Evolutionary conservation across 1,140 invertebrate species (phyloP).

Genomic region (Globodera ellingtonae): DNA sequence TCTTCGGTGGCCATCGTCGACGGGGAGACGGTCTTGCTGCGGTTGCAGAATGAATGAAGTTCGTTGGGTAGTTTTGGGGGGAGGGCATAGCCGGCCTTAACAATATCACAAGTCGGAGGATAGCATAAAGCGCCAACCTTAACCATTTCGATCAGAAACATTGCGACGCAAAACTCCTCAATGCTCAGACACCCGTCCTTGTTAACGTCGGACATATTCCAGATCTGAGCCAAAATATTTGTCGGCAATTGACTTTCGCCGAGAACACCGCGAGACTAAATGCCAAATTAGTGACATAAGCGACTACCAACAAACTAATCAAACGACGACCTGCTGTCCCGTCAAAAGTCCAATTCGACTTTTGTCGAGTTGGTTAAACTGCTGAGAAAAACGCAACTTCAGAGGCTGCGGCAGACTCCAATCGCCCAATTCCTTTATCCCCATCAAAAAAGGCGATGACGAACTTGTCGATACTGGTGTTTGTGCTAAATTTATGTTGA

Average conservation of each 20-base stretch:
- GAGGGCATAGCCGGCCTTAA: slow-evolving; percentile 55
- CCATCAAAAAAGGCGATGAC: slow-evolving; percentile 39
- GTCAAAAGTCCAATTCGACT: slow-evolving; percentile 65
- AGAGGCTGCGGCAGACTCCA: slow-evolving; percentile 72
- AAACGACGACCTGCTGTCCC: slow-evolving; percentile 76
- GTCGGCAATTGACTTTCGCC: slow-evolving; percentile 90
- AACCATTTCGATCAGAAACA: slow-evolving; percentile 63
- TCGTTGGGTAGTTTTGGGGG: slow-evolving; percentile 56
- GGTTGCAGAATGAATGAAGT: slow-evolving; percentile 42
- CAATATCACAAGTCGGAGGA: background rate
- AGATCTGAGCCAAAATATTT: slow-evolving; percentile 85
- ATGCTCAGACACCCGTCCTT: slow-evolving; percentile 63
- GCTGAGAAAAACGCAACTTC: slow-evolving; percentile 89
- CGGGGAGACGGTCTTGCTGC: slow-evolving; percentile 51
- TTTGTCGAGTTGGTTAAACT: slow-evolving; percentile 76
- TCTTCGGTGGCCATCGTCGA: slow-evolving; percentile 12
- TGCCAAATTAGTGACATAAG: background rate
- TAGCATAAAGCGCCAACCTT: slow-evolving; percentile 43
- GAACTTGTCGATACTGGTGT: slow-evolving; percentile 4
- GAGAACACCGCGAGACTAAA: slow-evolving; percentile 76
- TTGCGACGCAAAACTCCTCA: slow-evolving; percentile 64
- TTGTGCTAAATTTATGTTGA: slow-evolving; percentile 14
- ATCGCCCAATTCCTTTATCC: slow-evolving; percentile 45
- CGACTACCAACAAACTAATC: background rate
- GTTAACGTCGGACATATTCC: slow-evolving; percentile 71